These are phyloP conservation scores for Syngnathus acus DNA, from an alignment of 2,797 vertebrate genomes.

Conservation along the genomic window DNA sequence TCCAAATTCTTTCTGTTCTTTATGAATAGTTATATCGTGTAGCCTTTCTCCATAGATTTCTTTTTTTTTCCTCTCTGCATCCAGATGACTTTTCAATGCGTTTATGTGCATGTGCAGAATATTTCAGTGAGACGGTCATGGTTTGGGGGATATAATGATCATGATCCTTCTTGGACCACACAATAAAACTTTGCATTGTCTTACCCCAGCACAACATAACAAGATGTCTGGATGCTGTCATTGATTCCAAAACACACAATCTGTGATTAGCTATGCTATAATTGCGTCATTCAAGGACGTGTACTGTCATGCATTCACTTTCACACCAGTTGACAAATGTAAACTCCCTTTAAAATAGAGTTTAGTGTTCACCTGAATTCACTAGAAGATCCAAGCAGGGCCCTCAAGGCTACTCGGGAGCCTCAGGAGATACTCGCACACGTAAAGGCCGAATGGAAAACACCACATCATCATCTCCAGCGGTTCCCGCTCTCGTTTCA, in stretches of 20 bases:
- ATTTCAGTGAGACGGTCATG: neutral
- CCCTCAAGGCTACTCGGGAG: conserved; percentile 55
- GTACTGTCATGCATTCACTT: neutral
- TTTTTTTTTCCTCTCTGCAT: neutral
- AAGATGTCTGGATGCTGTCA: neutral
- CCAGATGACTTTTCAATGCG: neutral
- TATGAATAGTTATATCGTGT: neutral
- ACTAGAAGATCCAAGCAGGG: conserved; percentile 25
- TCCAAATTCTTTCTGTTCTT: conserved; percentile 20
- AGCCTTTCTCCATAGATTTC: neutral
- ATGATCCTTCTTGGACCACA: neutral
- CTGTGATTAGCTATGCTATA: neutral
- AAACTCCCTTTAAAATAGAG: neutral
- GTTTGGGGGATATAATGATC: neutral
- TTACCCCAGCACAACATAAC: neutral
- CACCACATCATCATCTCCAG: conserved; percentile 54
- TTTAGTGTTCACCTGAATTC: conserved; percentile 38
- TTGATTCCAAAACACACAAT: neutral
- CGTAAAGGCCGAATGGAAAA: conserved; percentile 44
- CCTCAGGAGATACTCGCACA: conserved; percentile 47
- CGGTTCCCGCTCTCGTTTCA: conserved; percentile 41
- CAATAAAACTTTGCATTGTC: neutral
- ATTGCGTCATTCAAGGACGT: neutral
- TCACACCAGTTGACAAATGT: neutral
- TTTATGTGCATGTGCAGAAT: neutral